phyloP scores from a whole-genome alignment of 2,113 vertebrate species.

The Cyrtonyx montezumae region DNA sequence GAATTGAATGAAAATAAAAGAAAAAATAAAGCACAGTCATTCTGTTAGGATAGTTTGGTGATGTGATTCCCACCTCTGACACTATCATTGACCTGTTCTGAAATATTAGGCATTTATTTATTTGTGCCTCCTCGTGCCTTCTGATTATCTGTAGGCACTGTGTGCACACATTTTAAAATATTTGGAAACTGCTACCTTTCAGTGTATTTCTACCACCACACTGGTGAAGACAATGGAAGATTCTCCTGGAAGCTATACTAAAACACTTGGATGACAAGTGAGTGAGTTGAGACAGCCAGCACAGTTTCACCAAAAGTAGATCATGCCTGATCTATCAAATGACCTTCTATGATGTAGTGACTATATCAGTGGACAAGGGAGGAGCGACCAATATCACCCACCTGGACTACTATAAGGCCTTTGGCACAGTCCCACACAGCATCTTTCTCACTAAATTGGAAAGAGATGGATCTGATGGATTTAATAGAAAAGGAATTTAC shows the following conservation, averaged over 20 bases:
- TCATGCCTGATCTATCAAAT: background rate
- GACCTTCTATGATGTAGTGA: background rate
- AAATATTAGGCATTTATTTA: background rate
- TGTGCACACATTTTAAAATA: background rate
- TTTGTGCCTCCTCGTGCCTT: background rate
- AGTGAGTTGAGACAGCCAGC: background rate
- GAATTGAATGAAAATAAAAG: background rate
- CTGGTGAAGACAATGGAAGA: background rate
- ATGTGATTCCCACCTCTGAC: background rate
- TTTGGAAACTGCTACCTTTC: background rate
- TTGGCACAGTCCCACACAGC: background rate
- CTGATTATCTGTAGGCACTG: background rate
- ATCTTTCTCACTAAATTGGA: background rate
- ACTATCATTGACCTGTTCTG: background rate
- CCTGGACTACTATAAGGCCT: background rate
- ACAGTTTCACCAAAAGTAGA: background rate
- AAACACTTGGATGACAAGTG: background rate
- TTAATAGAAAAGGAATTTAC: background rate
- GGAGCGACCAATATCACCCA: background rate
- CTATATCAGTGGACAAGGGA: background rate
- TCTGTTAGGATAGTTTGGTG: background rate
- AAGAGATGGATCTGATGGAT: background rate
- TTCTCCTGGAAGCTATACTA: background rate
- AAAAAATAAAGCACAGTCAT: background rate
- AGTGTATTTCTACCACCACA: background rate